Percentiles rank a stretch among this genome's conserved stretches.
Evolutionary conservation across 2,888 invertebrate species (phyloP).

Genomic region (Heliothis peltigera): DNA sequence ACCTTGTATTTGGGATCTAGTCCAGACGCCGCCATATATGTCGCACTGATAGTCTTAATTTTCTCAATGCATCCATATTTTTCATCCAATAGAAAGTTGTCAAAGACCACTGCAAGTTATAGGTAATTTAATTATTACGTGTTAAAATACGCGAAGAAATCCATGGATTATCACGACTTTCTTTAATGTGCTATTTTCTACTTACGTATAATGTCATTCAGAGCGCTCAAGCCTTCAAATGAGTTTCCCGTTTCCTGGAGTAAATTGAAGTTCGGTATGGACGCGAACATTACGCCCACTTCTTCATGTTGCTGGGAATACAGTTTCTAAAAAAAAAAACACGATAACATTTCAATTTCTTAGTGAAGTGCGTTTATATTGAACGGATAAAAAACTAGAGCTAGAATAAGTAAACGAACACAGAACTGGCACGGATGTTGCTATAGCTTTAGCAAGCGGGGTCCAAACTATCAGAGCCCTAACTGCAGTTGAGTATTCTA

Average conservation of each 20-base stretch:
- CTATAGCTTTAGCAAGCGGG: no score
- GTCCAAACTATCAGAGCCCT: no score
- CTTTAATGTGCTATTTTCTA: conserved; percentile 50
- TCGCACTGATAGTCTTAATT: conserved; percentile 98
- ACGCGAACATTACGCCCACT: conserved; percentile 98
- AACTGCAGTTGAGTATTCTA: no score
- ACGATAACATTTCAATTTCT: not conserved
- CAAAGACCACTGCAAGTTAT: conserved; percentile 94
- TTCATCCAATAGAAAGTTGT: conserved; percentile 95
- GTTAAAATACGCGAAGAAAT: no score
- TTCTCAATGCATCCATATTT: conserved; percentile 97
- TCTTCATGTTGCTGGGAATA: conserved; percentile 95
- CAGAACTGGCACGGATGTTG: no score
- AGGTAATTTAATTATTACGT: not conserved
- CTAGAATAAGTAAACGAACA: no score
- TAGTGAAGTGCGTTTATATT: not conserved
- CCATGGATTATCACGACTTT: no score
- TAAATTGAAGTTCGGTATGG: conserved; percentile 98
- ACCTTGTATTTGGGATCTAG: conserved; percentile 93
- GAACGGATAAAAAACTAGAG: no score
- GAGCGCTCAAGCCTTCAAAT: conserved; percentile 97
- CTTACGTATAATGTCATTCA: conserved; percentile 99
- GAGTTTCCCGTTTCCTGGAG: conserved; percentile 99
- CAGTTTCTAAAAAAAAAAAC: conserved; percentile 89
- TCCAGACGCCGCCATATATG: conserved; percentile 98